Base-by-base conservation (phyloP, 1,140 invertebrate genomes). In the Lysiphlebus fabarum region DNA sequence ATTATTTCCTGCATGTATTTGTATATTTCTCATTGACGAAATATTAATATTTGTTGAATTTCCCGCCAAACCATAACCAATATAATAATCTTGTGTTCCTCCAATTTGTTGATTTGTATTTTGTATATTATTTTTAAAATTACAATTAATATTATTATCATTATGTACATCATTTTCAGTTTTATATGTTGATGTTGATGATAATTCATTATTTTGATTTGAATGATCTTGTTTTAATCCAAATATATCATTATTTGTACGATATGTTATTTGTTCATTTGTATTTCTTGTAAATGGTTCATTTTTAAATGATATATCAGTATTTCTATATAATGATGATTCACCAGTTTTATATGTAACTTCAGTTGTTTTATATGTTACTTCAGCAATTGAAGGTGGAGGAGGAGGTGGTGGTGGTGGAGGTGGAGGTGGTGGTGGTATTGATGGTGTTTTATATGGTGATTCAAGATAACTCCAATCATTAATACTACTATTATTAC, bases 361-460 rank as follows among this genome's bases (percentile, higher is more conserved):
- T 38, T 80, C 77, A 0, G 77, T 80, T 0, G 77, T 80, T 53
- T 80, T 80, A 57, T 78, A 80, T 0, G 76, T 80, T 4, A 80
- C 76, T 42, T 80, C 76, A 0, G 76, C 76, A 7, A 80, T 78
- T 2, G 77, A 67, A 2, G 75, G 70, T 1, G 62, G 49, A 51
- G 47, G 49, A 33, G 49, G 49, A n/a, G n/a, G n/a, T n/a, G n/a
- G n/a, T 26, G 17, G 17, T 26, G 17, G 17, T 2, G 53, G n/a
- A n/a, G 77, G 67, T 4, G 75, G 70, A 0, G 62, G 49, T 56
- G 47, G 49, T 10, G 49, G 49, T 26, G 17, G 17, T 26, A 4
- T 1, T 26, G 17, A 4, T 26, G 17, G 17, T 2, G 53, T 53
- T 41, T 76, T 75, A 33, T 78, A 76, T 1, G 67, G 42, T 0